Conservation (phyloP, 2,113 vertebrate genomes). For the Gavialis gangeticus region DNA sequence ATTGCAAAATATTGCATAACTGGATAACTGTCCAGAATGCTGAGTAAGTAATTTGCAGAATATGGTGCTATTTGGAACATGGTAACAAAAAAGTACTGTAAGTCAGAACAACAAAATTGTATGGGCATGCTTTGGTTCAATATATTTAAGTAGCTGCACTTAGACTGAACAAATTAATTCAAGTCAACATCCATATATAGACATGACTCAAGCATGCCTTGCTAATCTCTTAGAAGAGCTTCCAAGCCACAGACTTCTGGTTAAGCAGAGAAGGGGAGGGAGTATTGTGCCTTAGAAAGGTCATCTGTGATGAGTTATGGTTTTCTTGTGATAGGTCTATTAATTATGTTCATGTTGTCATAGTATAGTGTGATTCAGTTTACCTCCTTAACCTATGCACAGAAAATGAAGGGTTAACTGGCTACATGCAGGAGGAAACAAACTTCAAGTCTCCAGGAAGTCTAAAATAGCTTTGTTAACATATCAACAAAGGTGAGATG, state of each 20-base stretch:
- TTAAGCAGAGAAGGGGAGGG: background rate
- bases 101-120: background rate
- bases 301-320: too few species aligned
- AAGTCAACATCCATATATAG: background rate
- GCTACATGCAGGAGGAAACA: too few species aligned
- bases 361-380: too few species aligned
- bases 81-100: background rate
- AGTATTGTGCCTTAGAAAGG: background rate
- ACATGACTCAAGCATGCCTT: background rate
- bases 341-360: too few species aligned
- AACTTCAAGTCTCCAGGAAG: too few species aligned
- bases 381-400: too few species aligned
- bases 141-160: background rate
- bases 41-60: background rate
- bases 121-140: background rate
- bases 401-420: too few species aligned
- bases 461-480: too few species aligned
- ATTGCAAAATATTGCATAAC: background rate
- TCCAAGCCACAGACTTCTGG: background rate
- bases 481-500: too few species aligned
- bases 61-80: background rate
- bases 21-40: fast-evolving
- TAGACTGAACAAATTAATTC: background rate
- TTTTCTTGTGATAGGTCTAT: too few species aligned
- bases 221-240: background rate